These are phyloP conservation scores for Brachionichthys hirsutus DNA, from an alignment of 2,113 vertebrate genomes.

Conservation along the genomic window DNA sequence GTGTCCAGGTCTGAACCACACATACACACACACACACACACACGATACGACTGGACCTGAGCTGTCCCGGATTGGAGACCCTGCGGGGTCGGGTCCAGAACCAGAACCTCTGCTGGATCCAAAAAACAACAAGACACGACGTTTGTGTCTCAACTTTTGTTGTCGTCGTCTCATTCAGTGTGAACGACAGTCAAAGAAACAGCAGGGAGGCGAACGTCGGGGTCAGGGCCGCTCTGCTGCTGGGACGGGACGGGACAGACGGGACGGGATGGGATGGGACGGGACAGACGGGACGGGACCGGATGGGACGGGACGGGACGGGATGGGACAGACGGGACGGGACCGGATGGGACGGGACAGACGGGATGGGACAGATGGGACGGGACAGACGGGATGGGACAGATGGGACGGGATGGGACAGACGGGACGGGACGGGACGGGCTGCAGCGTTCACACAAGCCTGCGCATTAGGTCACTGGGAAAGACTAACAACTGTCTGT, in stretches of 20 bases:
- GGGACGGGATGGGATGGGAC: conserved; percentile 63
- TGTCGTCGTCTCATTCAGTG: no score
- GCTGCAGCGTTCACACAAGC: conserved; percentile 72
- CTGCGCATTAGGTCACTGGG: conserved; percentile 75
- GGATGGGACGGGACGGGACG: conserved; percentile 64
- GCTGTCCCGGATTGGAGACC: no score
- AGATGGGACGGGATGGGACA: no score
- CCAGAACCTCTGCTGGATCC: no score
- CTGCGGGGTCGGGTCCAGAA: no score
- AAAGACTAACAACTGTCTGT: conserved; percentile 76
- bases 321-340: conserved; percentile 62
- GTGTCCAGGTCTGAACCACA: conserved; percentile 18
- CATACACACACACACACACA: no score
- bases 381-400: conserved; percentile 68
- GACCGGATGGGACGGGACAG: conserved; percentile 68
- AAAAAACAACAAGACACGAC: no score
- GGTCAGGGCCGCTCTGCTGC: no score
- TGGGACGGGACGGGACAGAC: conserved; percentile 65
- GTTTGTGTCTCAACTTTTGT: no score
- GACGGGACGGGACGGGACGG: conserved; percentile 64
- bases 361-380: conserved; percentile 64
- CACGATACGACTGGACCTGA: no score
- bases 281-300: conserved; percentile 69
- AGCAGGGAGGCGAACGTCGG: conserved; percentile 4
- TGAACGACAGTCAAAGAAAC: background rate